Evolutionary conservation across 2,888 invertebrate species (phyloP).

Genomic region (Liodrosophila aerea): DNA sequence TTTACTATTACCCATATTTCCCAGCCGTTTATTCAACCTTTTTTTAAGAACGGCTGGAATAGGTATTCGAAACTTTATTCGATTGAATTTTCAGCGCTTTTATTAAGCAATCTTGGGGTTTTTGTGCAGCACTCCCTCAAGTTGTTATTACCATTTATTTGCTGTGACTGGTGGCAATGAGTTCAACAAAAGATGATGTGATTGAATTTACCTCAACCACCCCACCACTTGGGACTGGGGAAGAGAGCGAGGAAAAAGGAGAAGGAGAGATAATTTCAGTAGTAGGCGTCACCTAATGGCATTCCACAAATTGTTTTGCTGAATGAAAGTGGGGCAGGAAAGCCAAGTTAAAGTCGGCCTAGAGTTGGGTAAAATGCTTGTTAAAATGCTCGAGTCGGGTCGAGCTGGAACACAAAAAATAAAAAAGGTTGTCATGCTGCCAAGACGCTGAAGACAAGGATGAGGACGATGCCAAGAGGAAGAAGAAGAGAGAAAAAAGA

Average conservation of each 20-base stretch:
- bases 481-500: too few species aligned
- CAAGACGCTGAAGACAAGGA: constrained; percentile 51
- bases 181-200: constrained; percentile 68
- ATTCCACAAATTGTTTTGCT: constrained; percentile 75
- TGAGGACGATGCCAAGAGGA: constrained; percentile 21
- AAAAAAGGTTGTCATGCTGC: constrained; percentile 74
- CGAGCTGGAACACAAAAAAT: constrained; percentile 9
- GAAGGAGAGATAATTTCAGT: constrained; percentile 66
- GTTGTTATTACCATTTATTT: constrained; percentile 55
- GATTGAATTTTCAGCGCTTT: constrained; percentile 30
- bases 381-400: constrained; percentile 55
- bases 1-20: neutral
- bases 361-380: constrained; percentile 52
- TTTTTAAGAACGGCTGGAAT: neutral
- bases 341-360: constrained; percentile 32
- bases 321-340: constrained; percentile 46
- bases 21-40: neutral
- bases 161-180: constrained; percentile 21
- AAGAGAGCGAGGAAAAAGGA: constrained; percentile 19
- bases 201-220: constrained; percentile 61
- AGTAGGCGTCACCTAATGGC: constrained; percentile 76
- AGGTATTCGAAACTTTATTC: constrained; percentile 13
- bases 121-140: constrained; percentile 20
- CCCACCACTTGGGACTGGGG: neutral
- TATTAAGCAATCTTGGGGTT: constrained; percentile 31